These are phyloP conservation scores for Bombus impatiens DNA, from an alignment of 1,140 invertebrate species.

Conservation along the genomic window DNA sequence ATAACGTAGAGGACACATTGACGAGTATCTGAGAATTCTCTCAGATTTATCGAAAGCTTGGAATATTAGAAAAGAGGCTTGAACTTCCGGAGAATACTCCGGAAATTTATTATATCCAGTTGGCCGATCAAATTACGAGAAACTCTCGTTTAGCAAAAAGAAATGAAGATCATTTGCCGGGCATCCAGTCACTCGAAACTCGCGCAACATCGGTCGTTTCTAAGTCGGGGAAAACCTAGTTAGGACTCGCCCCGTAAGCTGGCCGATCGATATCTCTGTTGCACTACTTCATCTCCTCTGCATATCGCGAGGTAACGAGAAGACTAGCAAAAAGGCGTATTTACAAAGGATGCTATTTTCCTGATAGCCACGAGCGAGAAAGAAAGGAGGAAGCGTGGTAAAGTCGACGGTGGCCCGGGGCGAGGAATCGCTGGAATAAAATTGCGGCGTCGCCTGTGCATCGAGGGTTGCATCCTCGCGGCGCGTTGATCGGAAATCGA, in stretches of 20 bases:
- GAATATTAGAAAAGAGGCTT: not conserved
- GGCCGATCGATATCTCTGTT: not conserved
- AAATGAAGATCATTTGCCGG: not conserved
- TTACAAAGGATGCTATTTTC: not conserved
- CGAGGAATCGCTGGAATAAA: constrained; percentile 12
- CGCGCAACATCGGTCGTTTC: not conserved
- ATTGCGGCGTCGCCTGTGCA: not conserved
- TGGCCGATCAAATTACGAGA: not conserved
- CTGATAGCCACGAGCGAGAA: accelerated
- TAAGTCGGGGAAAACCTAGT: too few relatives aligned
- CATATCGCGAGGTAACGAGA: constrained; percentile 1
- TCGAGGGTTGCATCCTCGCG: not conserved
- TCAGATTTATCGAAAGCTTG: too few relatives aligned
- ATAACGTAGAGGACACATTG: not conserved
- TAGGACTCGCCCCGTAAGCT: not conserved
- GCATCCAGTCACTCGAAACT: not conserved
- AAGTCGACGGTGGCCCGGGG: not conserved
- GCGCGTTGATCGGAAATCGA: constrained; percentile 45
- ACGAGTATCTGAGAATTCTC: accelerated
- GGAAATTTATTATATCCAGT: not conserved
- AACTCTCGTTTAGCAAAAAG: not conserved
- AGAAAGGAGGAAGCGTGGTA: not conserved
- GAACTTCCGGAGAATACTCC: not conserved
- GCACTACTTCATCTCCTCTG: not conserved
- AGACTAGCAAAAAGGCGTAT: not conserved